A percentile compares a stretch with the other conserved stretches of the same genome.
Conservation (phyloP, 2,888 invertebrate genomes). For the Oxyscelio sp. region DNA sequence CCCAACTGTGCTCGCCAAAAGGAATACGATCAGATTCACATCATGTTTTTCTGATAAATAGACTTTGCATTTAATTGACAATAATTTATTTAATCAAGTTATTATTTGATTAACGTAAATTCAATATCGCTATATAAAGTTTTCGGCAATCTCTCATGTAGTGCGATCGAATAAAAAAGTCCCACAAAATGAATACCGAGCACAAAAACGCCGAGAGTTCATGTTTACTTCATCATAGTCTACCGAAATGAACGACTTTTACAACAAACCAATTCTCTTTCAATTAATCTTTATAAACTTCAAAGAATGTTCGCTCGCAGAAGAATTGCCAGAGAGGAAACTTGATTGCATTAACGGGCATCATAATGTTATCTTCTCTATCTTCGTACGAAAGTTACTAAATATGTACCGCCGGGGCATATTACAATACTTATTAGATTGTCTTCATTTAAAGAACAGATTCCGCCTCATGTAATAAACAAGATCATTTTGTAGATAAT, state of each 20-base stretch:
- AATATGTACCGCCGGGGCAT: conserved; percentile 12
- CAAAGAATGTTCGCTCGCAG: conserved; percentile 39
- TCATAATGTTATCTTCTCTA: conserved; percentile 34
- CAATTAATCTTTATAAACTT: conserved; percentile 56
- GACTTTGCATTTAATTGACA: too few species aligned
- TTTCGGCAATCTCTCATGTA: too few species aligned
- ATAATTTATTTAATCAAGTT: too few species aligned
- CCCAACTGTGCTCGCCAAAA: too few species aligned
- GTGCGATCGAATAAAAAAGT: too few species aligned
- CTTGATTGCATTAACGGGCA: conserved; percentile 38
- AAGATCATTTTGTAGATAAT: conserved; percentile 22
- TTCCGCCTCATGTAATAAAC: conserved; percentile 18
- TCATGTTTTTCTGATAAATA: too few species aligned
- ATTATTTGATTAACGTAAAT: too few species aligned
- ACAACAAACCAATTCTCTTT: conserved; percentile 48
- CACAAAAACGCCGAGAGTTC: background rate
- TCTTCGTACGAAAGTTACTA: conserved; percentile 32
- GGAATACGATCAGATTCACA: too few species aligned
- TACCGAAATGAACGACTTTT: conserved; percentile 37
- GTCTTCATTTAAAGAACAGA: conserved; percentile 16
- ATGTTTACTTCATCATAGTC: conserved; percentile 26
- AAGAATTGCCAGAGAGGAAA: conserved; percentile 18
- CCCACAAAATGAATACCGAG: conserved; percentile 22
- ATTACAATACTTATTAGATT: conserved; percentile 39
- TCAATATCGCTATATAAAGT: too few species aligned